Conservation (phyloP, 2,888 invertebrate genomes). For the Cepaea hortensis region DNA sequence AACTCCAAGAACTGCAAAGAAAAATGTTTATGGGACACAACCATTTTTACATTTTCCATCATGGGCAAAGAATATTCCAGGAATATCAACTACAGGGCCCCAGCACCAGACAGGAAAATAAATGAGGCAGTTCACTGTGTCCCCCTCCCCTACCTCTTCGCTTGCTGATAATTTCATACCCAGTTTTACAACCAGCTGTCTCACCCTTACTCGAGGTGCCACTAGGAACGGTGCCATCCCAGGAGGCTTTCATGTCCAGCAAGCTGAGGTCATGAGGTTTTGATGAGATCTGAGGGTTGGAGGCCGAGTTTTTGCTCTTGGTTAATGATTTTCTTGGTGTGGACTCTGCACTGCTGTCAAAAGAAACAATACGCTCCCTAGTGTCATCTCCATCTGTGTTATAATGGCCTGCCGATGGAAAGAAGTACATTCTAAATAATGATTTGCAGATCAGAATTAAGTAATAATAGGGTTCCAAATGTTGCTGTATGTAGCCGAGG, state of each 20-base stretch:
- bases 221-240: slow-evolving; percentile 43
- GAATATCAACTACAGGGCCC: slow-evolving; percentile 9
- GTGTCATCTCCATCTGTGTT: not conserved
- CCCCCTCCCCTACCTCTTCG: slow-evolving; percentile 28
- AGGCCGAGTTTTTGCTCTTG: not conserved
- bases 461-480: too few relatives aligned
- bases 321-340: slow-evolving; percentile 30
- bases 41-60: not conserved
- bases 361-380: slow-evolving; percentile 21
- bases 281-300: slow-evolving; percentile 20
- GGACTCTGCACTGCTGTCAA: slow-evolving; percentile 46
- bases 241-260: slow-evolving; percentile 48
- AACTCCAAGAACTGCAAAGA: too few relatives aligned
- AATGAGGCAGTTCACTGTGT: not conserved
- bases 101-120: slow-evolving; percentile 33
- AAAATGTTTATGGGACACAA: too few relatives aligned
- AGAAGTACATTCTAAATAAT: too few relatives aligned
- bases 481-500: too few relatives aligned
- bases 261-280: slow-evolving; percentile 32
- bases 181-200: slow-evolving; percentile 39
- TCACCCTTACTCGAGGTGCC: slow-evolving; percentile 43
- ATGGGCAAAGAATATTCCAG: not conserved
- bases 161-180: slow-evolving; percentile 21
- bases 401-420: not conserved
- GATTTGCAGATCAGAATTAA: too few relatives aligned